These are phyloP conservation scores for Neomorphus geoffroyi DNA, from an alignment of 2,797 vertebrate species.

Conservation along the genomic window DNA sequence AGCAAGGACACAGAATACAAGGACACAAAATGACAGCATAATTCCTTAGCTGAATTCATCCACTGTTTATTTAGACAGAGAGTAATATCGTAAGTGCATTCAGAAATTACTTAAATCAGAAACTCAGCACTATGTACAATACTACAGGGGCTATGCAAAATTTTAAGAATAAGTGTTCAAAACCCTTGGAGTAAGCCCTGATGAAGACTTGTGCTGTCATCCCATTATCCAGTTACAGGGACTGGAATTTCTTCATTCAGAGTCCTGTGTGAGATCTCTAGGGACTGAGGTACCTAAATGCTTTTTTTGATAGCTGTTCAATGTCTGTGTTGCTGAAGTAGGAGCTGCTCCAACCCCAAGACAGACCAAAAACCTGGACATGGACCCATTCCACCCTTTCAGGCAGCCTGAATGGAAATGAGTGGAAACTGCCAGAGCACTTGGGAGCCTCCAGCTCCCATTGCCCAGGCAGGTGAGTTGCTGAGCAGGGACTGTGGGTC, in stretches of 20 bases:
- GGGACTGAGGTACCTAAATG: neutral
- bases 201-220: neutral
- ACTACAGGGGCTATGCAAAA: neutral
- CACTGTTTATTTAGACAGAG: neutral
- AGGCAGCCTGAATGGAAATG: neutral
- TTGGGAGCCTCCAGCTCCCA: neutral
- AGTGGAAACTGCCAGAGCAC: neutral
- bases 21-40: rapidly evolving
- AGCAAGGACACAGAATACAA: neutral
- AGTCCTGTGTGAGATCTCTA: neutral
- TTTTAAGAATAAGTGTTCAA: neutral
- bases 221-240: rapidly evolving
- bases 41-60: neutral
- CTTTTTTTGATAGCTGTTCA: neutral
- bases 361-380: neutral
- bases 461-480: neutral
- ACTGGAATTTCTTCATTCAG: neutral
- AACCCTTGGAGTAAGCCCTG: neutral
- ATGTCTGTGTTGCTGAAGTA: neutral
- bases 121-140: neutral
- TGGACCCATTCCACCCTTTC: neutral
- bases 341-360: neutral
- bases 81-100: neutral
- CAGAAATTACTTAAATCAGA: neutral
- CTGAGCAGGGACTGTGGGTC: neutral